phyloP scores from a whole-genome alignment of 2,113 vertebrate genomes.

The Colaptes auratus region DNA sequence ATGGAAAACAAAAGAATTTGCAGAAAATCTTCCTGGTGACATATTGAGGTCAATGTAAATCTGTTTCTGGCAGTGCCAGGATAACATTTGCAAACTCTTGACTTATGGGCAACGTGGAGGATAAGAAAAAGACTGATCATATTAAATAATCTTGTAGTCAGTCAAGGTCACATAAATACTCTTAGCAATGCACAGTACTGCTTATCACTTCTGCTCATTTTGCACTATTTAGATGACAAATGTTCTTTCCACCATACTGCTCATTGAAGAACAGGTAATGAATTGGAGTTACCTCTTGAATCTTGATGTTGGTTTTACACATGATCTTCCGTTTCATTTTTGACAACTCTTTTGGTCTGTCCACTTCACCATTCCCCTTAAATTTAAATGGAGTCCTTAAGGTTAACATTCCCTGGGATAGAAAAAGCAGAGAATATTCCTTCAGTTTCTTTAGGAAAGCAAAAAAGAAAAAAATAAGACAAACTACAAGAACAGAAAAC shows the following conservation, averaged over 20 bases:
- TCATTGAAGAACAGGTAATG: not conserved
- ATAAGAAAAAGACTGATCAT: not conserved
- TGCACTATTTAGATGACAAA: not conserved
- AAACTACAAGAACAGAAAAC: not conserved
- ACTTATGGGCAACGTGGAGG: not conserved
- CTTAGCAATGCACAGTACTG: not conserved
- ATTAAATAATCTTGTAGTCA: not conserved
- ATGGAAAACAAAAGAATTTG: constrained; percentile 22
- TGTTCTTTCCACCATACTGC: not conserved
- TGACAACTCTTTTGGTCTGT: not conserved
- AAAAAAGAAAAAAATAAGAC: not conserved
- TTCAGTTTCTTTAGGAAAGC: not conserved
- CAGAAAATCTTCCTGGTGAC: constrained; percentile 21
- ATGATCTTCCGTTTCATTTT: not conserved
- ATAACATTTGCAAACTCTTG: not conserved
- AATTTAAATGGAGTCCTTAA: not conserved
- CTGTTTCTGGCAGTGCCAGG: not conserved
- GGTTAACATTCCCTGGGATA: not conserved
- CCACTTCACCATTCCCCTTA: not conserved
- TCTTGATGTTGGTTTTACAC: not conserved
- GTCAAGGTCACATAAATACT: not conserved
- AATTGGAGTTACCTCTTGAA: not conserved
- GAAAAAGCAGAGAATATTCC: not conserved
- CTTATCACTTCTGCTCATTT: not conserved
- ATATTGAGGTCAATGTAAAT: constrained; percentile 35